Percentiles rank a stretch among this genome's conserved stretches.
Conservation (phyloP, 2,113 vertebrate species). For the Scomber scombrus region DNA sequence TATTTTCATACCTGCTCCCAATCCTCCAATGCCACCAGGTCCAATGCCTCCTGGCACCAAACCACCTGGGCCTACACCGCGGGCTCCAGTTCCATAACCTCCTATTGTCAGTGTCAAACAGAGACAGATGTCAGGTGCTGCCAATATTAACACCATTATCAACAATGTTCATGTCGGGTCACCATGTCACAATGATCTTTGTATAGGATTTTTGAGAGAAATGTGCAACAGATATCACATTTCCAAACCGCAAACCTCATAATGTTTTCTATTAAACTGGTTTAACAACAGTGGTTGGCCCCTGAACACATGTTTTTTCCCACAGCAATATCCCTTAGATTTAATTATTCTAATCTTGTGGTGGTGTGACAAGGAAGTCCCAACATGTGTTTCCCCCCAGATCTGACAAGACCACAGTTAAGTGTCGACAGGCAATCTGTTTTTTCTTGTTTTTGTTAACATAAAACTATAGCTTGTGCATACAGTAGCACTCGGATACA, state of each 20-base stretch:
- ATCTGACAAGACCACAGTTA: conserved; percentile 9
- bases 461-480: neutral
- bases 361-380: conserved; percentile 43
- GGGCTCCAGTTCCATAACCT: conserved; percentile 72
- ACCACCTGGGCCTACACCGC: conserved; percentile 62
- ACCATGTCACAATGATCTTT: neutral
- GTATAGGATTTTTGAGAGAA: conserved; percentile 10
- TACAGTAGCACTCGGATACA: neutral
- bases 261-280: conserved; percentile 36
- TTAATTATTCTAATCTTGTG: conserved; percentile 39
- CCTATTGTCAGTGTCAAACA: conserved; percentile 48
- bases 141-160: neutral
- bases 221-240: neutral
- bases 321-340: conserved; percentile 23
- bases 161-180: conserved; percentile 10
- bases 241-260: conserved; percentile 15
- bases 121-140: neutral
- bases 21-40: conserved; percentile 58
- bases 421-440: conserved; percentile 21
- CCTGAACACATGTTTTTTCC: conserved; percentile 36
- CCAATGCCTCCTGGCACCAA: conserved; percentile 72
- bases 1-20: conserved; percentile 66
- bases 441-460: conserved; percentile 26
- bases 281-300: conserved; percentile 20
- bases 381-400: conserved; percentile 37